phyloP scores from a whole-genome alignment of 2,113 vertebrate genomes.

The Forbesichthys papilliferus region DNA sequence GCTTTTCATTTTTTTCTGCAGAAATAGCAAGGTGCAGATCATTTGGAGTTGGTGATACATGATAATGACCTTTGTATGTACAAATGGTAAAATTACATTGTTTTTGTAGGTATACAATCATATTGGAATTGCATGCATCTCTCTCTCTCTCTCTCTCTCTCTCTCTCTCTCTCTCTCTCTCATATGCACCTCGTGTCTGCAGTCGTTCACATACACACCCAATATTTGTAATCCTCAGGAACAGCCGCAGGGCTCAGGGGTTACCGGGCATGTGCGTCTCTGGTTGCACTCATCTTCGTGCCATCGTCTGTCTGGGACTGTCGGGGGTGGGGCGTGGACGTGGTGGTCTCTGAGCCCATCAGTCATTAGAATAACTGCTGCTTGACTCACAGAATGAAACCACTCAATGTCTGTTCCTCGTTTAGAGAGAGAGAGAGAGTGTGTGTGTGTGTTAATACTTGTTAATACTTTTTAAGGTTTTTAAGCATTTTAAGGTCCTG shows the following conservation, averaged over 20 bases:
- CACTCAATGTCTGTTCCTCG: slow-evolving; percentile 2
- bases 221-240: neutral
- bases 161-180: neutral
- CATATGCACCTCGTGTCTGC: neutral
- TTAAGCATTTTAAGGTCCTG: neutral
- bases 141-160: neutral
- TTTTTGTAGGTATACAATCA: too few relatives aligned
- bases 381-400: slow-evolving; percentile 34
- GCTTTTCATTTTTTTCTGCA: too few relatives aligned
- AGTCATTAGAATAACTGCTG: slow-evolving; percentile 28
- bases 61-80: too few relatives aligned
- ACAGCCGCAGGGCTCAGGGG: neutral
- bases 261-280: slow-evolving; percentile 13
- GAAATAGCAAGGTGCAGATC: too few relatives aligned
- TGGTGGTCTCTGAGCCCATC: slow-evolving; percentile 9
- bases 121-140: neutral
- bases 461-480: neutral
- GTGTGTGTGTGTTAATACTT: neutral
- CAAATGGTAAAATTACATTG: too few relatives aligned
- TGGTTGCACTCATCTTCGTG: slow-evolving; percentile 26
- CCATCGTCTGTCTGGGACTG: neutral
- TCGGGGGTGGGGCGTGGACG: neutral
- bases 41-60: too few relatives aligned
- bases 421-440: neutral
- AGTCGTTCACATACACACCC: neutral